phyloP scores from a whole-genome alignment of 2,888 invertebrate species.

The Yponomeuta evonymella region DNA sequence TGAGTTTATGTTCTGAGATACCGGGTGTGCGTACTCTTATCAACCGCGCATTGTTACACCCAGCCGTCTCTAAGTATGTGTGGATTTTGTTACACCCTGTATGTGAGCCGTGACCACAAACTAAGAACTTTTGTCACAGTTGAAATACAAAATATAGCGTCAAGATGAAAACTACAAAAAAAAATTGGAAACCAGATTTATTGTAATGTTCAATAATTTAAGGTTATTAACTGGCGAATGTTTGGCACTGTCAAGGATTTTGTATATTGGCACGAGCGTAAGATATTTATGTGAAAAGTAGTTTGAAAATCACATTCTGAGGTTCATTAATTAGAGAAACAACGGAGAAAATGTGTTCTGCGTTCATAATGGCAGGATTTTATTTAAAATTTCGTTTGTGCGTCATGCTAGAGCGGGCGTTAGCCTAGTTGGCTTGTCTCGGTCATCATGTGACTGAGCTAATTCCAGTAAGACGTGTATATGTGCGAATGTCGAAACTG shows the following conservation, averaged over 20 bases:
- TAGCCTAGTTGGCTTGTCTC: slow-evolving; percentile 44
- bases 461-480: slow-evolving; percentile 43
- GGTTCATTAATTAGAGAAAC: slow-evolving; percentile 51
- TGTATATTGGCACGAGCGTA: not conserved
- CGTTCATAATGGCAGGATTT: slow-evolving; percentile 38
- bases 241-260: not conserved
- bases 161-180: not conserved
- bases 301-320: slow-evolving; percentile 33
- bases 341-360: slow-evolving; percentile 5
- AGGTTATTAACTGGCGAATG: not conserved
- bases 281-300: slow-evolving; percentile 30
- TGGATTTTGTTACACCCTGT: too few species aligned
- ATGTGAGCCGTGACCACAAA: too few species aligned
- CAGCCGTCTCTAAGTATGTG: too few species aligned
- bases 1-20: too few species aligned
- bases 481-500: slow-evolving; percentile 43
- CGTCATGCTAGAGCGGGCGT: slow-evolving; percentile 51
- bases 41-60: too few species aligned
- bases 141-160: not conserved
- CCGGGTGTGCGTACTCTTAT: too few species aligned
- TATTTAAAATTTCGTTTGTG: slow-evolving; percentile 55
- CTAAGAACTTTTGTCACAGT: not conserved
- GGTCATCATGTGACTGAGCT: slow-evolving; percentile 56
- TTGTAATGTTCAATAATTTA: not conserved
- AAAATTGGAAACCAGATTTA: not conserved